Evolutionary conservation across 1,140 invertebrate species (phyloP), one percentile per base, ranked within the genome.

Genomic region (Drosophila funebris): DNA sequence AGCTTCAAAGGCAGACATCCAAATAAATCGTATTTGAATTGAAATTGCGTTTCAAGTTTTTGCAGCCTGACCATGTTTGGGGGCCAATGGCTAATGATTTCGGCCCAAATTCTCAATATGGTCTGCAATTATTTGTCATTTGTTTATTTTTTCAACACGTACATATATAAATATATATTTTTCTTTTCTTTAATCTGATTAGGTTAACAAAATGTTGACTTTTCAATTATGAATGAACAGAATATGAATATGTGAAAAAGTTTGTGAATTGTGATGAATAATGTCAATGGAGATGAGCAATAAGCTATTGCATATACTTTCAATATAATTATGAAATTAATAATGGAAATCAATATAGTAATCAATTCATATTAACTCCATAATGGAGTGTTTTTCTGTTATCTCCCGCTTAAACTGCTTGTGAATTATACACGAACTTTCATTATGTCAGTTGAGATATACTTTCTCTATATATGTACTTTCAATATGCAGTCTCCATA

Each of bases 11-110:
- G 52, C 74, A 54, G 63, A 48, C 78, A 78, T 72, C 70, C 61
- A 81, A 87, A 87, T 85, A 81, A 87, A 85, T 87, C 82, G 69
- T 77, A 81, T 81, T 81, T 57, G 68, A 75, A 87, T 87, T 68
- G 80, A 84, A 82, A 84, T 81, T 72, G 81, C 82, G 77, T 72
- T 77, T 76, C 57, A 57, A 66, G 62, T 54, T 39, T 39, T 20
- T 56, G 31, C 24, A 54, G 13, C 53, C 39, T 14, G 54, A 43
- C 68, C 48, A 37, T 57, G 20, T 76, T 68, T 66, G 70, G 24
- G 4, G 54, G 43, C 16, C 36, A 73, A 61, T 66, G 52, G 58
- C 37, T 41, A 62, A 69, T 50, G 31, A 58, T 60, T 60, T 41
- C 53, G 13, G 20, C 6, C 6, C 24, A 50, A 31, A 31, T 31